Base-by-base conservation (phyloP, 2,797 vertebrate species). In the Antennarius maculatus region DNA sequence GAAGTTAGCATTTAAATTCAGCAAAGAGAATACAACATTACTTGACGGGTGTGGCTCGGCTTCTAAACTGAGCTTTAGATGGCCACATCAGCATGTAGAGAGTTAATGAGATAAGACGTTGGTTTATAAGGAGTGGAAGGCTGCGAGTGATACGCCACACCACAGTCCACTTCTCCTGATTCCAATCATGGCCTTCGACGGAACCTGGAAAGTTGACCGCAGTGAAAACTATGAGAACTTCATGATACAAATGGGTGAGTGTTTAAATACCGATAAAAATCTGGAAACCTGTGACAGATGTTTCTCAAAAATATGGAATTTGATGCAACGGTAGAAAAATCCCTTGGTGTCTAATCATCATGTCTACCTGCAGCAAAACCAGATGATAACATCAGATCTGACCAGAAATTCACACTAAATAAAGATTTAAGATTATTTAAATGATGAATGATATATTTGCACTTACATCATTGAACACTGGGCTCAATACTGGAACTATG, bases 221-320 rank as follows among this genome's bases (percentile, higher is more conserved):
- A 98, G 6, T 70, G 96, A 97, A 0, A 97, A 99, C 92, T 99
- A 98, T 76, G 98, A 99, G 5, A 96, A 96, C 68, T 97, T 99
- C 86, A 97, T 99, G 98, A 96, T 98, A 69, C 46, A 89, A 14
- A 94, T 99, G 96, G 98, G 98, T 99, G 91, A 95, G 95, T 80
- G 55, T 51, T 3, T 64, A 23, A 66, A 9, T 28, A 4, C 13
- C 49, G 10, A 55, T 47, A 15, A 37, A 37, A 56, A 54, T 34
- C 28, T 34, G 8, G 23, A 34, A 3, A 39, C 10, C 5, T 28
- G 9, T 0, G 17, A 3, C 45, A 58, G 60, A 29, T 27, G 2
- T 56, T 71, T 61, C 14, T 37, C 11, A 48, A 37, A 41, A 46
- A 28, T 23, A 6, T 12, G 5, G 1, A n/a, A n/a, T 18, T 37